Evolutionary conservation across 1,140 invertebrate species (phyloP).

Genomic region (Caenorhabditis inopinata): DNA sequence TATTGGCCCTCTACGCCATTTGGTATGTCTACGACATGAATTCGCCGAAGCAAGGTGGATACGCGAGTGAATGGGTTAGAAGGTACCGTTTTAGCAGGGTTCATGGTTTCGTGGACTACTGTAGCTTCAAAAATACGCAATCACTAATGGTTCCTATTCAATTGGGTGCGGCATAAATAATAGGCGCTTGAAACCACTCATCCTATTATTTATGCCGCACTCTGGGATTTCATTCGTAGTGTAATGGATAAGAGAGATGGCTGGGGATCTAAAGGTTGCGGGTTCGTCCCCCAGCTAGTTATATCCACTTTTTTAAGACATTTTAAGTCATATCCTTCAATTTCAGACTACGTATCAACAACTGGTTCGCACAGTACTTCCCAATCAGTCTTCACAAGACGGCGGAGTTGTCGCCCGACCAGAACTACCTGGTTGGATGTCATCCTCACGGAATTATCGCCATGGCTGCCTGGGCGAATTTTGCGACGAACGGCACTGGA

Average conservation of each 20-base stretch:
- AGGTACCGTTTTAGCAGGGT: not conserved
- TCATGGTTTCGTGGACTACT: not conserved
- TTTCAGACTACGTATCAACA: conserved; percentile 2
- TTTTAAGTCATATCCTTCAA: not conserved
- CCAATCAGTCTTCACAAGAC: conserved; percentile 38
- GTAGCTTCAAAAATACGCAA: no score
- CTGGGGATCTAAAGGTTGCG: no score
- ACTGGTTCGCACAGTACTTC: conserved; percentile 44
- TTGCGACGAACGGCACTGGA: conserved; percentile 76
- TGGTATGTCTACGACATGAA: conserved; percentile 49
- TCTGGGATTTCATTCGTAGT: no score
- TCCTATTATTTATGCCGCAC: no score
- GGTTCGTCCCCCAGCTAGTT: no score
- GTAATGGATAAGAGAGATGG: no score
- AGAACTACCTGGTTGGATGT: conserved; percentile 67
- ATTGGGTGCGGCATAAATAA: no score
- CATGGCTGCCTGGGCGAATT: conserved; percentile 66
- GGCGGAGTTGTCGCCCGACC: conserved; percentile 13
- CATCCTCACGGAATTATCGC: conserved; percentile 79
- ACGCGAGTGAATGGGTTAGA: not conserved
- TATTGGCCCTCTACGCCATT: conserved; percentile 41
- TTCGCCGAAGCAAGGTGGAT: conserved; percentile 29
- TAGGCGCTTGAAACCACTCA: no score
- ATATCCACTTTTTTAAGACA: no score
- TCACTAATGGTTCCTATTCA: no score